Evolutionary conservation across 2,888 invertebrate genomes (phyloP).

Genomic region (Oxycera nigricornis): DNA sequence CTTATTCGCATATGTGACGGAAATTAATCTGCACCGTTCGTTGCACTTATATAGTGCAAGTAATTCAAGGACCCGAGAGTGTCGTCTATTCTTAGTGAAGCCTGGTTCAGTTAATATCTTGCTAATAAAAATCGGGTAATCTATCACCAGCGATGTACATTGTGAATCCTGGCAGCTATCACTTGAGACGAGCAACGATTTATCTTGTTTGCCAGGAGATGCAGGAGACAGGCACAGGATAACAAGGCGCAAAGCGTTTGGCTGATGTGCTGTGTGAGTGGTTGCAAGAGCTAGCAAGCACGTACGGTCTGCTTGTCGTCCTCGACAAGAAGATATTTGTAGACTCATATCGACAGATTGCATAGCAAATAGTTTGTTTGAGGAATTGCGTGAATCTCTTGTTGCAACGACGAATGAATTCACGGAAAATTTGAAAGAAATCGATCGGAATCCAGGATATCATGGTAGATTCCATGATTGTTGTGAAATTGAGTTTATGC

Average conservation of each 20-base stretch:
- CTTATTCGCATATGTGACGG: background rate
- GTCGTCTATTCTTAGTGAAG: conserved; percentile 18
- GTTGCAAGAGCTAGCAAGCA: background rate
- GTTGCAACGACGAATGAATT: too few species aligned
- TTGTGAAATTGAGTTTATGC: too few species aligned
- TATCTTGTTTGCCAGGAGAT: conserved; percentile 1
- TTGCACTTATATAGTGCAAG: background rate
- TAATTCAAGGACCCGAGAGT: background rate
- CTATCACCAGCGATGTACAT: conserved; percentile 23
- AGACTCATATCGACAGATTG: background rate
- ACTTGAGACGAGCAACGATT: conserved; percentile 26
- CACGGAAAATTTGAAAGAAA: too few species aligned
- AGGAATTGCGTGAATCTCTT: too few species aligned
- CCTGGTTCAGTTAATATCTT: conserved; percentile 26
- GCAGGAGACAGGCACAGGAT: background rate
- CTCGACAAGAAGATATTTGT: background rate
- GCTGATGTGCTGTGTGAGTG: background rate
- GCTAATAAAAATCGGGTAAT: conserved; percentile 37
- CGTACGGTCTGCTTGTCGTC: background rate
- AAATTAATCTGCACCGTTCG: conserved; percentile 9
- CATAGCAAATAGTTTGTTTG: too few species aligned
- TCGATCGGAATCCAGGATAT: too few species aligned
- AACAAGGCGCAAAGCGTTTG: conserved; percentile 7
- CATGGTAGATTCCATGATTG: too few species aligned
- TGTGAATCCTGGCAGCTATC: conserved; percentile 8